Evolutionary conservation across 1,140 invertebrate genomes (phyloP).

Genomic region (Holotrichia oblita): DNA sequence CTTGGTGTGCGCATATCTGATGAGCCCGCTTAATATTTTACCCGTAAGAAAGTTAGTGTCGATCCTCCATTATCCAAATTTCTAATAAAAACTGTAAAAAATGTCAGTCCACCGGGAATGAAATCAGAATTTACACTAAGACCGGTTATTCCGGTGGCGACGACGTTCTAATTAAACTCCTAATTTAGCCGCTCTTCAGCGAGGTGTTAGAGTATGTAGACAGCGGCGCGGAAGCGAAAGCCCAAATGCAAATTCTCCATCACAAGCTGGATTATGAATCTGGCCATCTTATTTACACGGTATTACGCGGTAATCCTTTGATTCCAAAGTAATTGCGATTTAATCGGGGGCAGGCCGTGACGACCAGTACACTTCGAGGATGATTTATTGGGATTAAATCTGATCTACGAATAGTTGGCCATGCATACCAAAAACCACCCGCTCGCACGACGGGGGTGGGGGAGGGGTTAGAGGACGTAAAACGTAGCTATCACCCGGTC

Average conservation of each 20-base stretch:
- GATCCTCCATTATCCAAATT: not conserved
- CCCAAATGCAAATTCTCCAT: slow-evolving; percentile 40
- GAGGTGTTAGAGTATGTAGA: slow-evolving; percentile 12
- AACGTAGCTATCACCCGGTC: no score
- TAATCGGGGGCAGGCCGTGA: slow-evolving; percentile 48
- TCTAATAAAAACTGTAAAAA: no score
- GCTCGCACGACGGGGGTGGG: not conserved
- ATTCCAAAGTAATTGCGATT: slow-evolving; percentile 50
- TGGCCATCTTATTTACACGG: slow-evolving; percentile 49
- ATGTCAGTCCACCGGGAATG: no score
- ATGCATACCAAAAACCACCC: slow-evolving; percentile 42
- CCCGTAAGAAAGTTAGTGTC: not conserved
- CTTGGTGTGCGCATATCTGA: slow-evolving; percentile 25
- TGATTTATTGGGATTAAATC: slow-evolving; percentile 48
- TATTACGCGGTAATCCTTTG: slow-evolving; percentile 47
- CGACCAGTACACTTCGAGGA: slow-evolving; percentile 41
- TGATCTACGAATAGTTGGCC: slow-evolving; percentile 33
- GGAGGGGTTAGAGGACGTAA: no score
- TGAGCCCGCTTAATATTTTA: slow-evolving; percentile 7
- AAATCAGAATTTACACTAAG: slow-evolving; percentile 3
- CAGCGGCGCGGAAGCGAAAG: not conserved
- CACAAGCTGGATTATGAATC: slow-evolving; percentile 45
- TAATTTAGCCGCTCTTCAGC: slow-evolving; percentile 3
- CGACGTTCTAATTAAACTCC: slow-evolving; percentile 21
- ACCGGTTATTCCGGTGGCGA: not conserved